Base-by-base conservation (phyloP, 2,113 vertebrate genomes). In the Aspiorhynchus laticeps region DNA sequence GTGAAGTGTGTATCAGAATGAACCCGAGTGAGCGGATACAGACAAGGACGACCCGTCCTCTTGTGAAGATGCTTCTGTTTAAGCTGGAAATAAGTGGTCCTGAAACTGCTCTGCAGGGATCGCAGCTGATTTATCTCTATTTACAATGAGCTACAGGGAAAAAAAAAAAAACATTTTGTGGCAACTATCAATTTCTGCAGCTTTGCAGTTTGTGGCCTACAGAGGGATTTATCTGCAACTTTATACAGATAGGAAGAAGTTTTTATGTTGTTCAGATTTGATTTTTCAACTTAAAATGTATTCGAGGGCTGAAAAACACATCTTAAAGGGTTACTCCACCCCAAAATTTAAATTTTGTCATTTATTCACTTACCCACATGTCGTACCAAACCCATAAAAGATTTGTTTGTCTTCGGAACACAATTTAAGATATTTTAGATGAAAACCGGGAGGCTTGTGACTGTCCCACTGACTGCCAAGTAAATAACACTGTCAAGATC, bases 141-240 rank as follows among this genome's bases (percentile, higher is more conserved):
- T 65, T 31, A 81, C 80, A 81, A 67, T 67, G 9, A 65, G 26
- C 61, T 2, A 14, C 28, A 65, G 7, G 73, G 7, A 4, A 4
- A 24, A 28, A 4, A 4, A 24, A 28, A 10, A 24, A 10, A 46
- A 1, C 2, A n/a, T 41, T 63, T 65, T 65, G 36, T 63, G 36
- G n/a, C 38, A 63, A 19, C 56, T 80, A 80, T 63, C 38, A 36
- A 80, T 80, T 80, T 59, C 8, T 63, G 36, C 4, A 65, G n/a
- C 59, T 65, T n/a, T 26, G 73, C 36, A 46, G 73, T 46, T 28
- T 28, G 73, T 26, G 41, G 41, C 73, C 56, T 26, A 61, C 17
- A 41, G 53, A 61, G 33, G 53, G 24, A 41, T 38, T 59, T 38
- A 59, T 80, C 31, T 41, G 21, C 21, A 26, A 41, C 33, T 80